Evolutionary conservation across 2,888 invertebrate species (phyloP).

Genomic region (Tanaodytes sp.): DNA sequence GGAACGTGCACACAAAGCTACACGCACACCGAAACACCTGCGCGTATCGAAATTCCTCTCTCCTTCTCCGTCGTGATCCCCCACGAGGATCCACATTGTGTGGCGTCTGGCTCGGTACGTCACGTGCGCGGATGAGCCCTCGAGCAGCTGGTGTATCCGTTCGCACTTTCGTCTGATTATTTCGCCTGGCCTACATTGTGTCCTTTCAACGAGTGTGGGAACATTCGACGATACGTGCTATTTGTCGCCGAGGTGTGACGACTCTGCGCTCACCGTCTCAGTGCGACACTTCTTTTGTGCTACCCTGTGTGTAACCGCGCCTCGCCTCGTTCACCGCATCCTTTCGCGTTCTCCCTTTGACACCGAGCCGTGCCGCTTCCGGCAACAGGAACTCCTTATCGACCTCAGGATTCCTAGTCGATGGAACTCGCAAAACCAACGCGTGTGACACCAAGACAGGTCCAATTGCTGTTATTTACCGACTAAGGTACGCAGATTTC

Average conservation of each 20-base stretch:
- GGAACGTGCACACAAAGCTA: not conserved
- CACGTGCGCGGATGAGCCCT: slow-evolving; percentile 43
- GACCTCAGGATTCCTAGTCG: slow-evolving; percentile 6
- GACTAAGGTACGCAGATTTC: no score
- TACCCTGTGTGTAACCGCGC: slow-evolving; percentile 17
- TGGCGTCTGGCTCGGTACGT: slow-evolving; percentile 16
- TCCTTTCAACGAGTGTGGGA: slow-evolving; percentile 37
- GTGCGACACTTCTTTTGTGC: slow-evolving; percentile 39
- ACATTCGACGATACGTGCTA: slow-evolving; percentile 43
- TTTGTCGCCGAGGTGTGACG: slow-evolving; percentile 44
- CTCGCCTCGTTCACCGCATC: not conserved
- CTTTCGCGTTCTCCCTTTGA: slow-evolving; percentile 1
- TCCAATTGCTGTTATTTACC: no score
- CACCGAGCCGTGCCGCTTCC: slow-evolving; percentile 3
- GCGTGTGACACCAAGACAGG: no score
- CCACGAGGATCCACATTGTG: not conserved
- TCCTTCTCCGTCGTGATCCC: no score
- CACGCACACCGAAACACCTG: not conserved
- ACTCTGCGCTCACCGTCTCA: slow-evolving; percentile 7
- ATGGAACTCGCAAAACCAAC: no score
- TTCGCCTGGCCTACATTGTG: slow-evolving; percentile 41
- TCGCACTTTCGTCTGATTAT: slow-evolving; percentile 34
- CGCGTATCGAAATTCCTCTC: not conserved
- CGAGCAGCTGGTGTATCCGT: slow-evolving; percentile 28
- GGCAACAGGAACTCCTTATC: slow-evolving; percentile 12